These are phyloP conservation scores for Cryptophagus acutangulus DNA, from an alignment of 2,888 invertebrate species.

Conservation along the genomic window DNA sequence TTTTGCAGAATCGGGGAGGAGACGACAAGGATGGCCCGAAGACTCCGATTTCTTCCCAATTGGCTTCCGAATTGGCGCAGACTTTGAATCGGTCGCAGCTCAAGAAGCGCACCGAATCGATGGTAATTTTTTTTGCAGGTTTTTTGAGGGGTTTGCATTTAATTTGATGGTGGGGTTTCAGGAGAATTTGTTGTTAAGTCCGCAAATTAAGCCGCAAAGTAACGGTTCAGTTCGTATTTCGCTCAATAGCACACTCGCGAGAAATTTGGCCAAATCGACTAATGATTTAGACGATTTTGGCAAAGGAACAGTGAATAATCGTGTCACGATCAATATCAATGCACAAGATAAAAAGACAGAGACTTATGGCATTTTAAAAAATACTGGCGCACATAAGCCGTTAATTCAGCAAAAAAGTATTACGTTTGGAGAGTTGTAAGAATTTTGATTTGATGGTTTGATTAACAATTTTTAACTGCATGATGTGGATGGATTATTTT, in stretches of 20 bases:
- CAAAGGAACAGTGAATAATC: slow-evolving; percentile 33
- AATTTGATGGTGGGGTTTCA: slow-evolving; percentile 24
- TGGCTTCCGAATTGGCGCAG: slow-evolving; percentile 69
- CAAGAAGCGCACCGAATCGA: slow-evolving; percentile 64
- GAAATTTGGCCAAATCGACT: slow-evolving; percentile 42
- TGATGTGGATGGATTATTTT: no score
- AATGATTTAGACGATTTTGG: slow-evolving; percentile 36
- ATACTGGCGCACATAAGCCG: slow-evolving; percentile 41
- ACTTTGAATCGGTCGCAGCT: slow-evolving; percentile 74
- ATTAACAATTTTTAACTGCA: neutral
- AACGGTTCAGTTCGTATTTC: slow-evolving; percentile 46
- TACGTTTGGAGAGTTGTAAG: slow-evolving; percentile 50
- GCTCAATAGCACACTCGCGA: slow-evolving; percentile 38
- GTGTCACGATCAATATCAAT: slow-evolving; percentile 43
- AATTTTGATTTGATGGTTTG: slow-evolving; percentile 7
- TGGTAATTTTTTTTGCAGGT: slow-evolving; percentile 44
- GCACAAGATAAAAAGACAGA: slow-evolving; percentile 38
- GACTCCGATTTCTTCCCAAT: slow-evolving; percentile 58
- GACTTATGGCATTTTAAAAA: slow-evolving; percentile 52
- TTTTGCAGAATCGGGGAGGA: slow-evolving; percentile 52
- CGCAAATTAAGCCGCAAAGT: slow-evolving; percentile 41
- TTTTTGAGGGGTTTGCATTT: neutral
- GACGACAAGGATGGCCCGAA: slow-evolving; percentile 21
- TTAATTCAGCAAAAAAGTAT: slow-evolving; percentile 47
- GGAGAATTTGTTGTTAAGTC: slow-evolving; percentile 41